Percentiles rank a stretch among this genome's conserved stretches.
These are phyloP conservation scores for Pangasianodon gigas DNA, from an alignment of 2,113 vertebrate species.

Conservation along the genomic window DNA sequence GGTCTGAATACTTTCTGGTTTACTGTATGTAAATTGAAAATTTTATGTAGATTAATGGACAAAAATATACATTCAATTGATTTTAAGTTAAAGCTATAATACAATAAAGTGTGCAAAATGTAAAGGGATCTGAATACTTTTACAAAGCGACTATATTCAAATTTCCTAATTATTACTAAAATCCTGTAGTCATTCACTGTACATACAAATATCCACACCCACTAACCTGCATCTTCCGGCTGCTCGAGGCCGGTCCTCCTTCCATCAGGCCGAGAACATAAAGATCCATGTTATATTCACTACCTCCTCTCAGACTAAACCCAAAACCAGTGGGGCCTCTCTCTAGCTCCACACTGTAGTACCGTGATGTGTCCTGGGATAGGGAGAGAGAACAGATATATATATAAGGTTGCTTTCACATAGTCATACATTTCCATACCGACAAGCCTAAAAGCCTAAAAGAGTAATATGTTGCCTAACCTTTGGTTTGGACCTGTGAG, in stretches of 20 bases:
- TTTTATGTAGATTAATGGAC: background rate
- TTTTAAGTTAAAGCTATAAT: background rate
- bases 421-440: background rate
- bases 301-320: constrained; percentile 94
- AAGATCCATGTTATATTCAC: constrained; percentile 97
- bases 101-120: background rate
- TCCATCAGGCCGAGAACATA: constrained; percentile 79
- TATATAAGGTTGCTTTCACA: background rate
- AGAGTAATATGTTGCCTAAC: constrained; percentile 56
- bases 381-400: background rate
- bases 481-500: constrained; percentile 75
- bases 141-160: background rate
- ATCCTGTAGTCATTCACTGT: constrained; percentile 46
- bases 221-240: constrained; percentile 57
- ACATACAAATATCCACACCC: constrained; percentile 7
- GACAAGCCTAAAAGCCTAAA: background rate
- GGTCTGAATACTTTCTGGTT: background rate
- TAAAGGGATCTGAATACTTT: background rate
- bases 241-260: constrained; percentile 66
- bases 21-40: background rate
- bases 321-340: constrained; percentile 88
- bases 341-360: constrained; percentile 82
- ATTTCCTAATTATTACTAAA: background rate
- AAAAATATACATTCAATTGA: background rate
- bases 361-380: constrained; percentile 44